Evolutionary conservation across 2,888 invertebrate species (phyloP).

Genomic region (Cephus sareptanus): DNA sequence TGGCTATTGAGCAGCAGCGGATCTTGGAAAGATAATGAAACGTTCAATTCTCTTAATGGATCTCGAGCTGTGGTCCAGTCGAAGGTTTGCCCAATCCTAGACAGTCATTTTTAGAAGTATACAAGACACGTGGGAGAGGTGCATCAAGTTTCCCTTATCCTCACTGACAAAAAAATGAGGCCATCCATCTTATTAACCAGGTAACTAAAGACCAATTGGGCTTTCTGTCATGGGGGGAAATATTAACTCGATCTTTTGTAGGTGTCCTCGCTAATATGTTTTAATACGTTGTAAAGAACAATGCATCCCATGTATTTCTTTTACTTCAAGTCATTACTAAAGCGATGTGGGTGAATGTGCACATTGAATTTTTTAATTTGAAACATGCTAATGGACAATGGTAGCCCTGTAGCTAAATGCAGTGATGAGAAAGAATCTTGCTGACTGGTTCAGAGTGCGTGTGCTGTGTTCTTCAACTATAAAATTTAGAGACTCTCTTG

Average conservation of each 20-base stretch:
- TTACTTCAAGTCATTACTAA: conserved; percentile 8
- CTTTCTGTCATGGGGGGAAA: conserved; percentile 11
- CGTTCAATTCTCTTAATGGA: neutral
- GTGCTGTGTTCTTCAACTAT: neutral
- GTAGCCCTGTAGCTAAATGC: neutral
- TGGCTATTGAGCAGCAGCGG: neutral
- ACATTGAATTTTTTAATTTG: conserved; percentile 8
- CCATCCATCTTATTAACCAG: conserved; percentile 22
- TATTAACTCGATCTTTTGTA: conserved; percentile 31
- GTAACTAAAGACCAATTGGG: conserved; percentile 24
- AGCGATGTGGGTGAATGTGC: conserved; percentile 9
- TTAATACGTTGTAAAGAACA: conserved; percentile 11
- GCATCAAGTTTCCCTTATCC: conserved; percentile 6
- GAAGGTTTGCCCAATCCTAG: neutral
- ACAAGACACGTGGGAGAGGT: conserved; percentile 11
- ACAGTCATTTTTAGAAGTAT: neutral
- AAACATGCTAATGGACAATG: neutral
- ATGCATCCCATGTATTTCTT: conserved; percentile 13
- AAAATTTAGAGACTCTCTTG: neutral
- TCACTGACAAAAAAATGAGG: conserved; percentile 11
- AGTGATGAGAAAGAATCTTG: neutral
- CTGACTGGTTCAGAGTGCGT: neutral
- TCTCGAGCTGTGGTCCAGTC: neutral
- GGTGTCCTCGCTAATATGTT: conserved; percentile 10
- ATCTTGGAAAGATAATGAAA: neutral